A percentile compares a stretch with the other conserved stretches of the same genome.
Conservation (phyloP, 2,113 vertebrate genomes). For the cattle (Bos taurus) region DNA sequence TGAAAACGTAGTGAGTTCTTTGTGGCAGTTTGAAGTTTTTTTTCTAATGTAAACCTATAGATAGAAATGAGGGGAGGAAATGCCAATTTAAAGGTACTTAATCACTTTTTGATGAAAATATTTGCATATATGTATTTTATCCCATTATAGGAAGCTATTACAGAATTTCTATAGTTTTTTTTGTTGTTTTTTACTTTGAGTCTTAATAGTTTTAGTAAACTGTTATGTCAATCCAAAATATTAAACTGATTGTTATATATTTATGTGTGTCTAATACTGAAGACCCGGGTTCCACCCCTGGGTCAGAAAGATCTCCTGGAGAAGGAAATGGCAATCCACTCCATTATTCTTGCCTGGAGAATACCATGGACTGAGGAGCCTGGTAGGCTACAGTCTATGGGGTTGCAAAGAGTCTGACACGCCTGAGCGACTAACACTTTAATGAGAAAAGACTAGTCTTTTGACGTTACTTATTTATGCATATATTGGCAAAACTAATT, state of each 20-base stretch:
- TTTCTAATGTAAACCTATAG: not conserved
- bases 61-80: not conserved
- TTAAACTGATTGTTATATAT: not conserved
- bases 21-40: not conserved
- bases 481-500: not conserved
- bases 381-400: not conserved
- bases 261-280: not conserved
- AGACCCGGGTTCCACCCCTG: not conserved
- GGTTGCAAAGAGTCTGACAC: not conserved
- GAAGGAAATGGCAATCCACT: not conserved
- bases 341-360: not conserved
- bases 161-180: not conserved
- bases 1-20: not conserved
- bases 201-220: constrained; percentile 30
- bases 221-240: not conserved
- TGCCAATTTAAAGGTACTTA: constrained; percentile 1
- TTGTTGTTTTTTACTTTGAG: not conserved
- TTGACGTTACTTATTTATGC: not conserved
- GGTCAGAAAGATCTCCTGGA: not conserved
- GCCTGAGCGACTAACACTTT: not conserved
- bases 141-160: not conserved
- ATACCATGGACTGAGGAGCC: not conserved
- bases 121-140: not conserved
- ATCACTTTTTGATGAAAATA: not conserved
- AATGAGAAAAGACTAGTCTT: not conserved